phyloP scores from a whole-genome alignment of 2,113 vertebrate genomes.

The Labeo catla region DNA sequence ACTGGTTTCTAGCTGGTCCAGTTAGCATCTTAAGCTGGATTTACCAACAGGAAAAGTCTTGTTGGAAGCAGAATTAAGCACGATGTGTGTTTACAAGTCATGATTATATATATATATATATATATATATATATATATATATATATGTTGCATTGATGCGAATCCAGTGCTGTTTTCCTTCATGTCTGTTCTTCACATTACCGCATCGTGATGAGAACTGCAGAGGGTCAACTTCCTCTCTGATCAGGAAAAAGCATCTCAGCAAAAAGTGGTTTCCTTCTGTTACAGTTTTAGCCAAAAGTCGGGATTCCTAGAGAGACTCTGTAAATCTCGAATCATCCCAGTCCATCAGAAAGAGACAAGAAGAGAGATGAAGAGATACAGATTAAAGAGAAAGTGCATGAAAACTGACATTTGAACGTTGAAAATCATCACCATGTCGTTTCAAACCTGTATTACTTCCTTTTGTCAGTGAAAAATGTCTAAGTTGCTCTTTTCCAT shows the following conservation, averaged over 20 bases:
- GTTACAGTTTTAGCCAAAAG: not conserved
- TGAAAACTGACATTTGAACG: not conserved
- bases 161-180: not conserved
- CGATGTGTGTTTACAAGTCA: not conserved
- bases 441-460: not conserved
- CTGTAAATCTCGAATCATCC: not conserved
- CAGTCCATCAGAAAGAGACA: not conserved
- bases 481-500: not conserved
- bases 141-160: not conserved
- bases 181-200: slow-evolving; percentile 17
- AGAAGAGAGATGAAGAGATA: not conserved
- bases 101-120: not conserved
- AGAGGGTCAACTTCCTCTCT: slow-evolving; percentile 47
- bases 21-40: not conserved
- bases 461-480: not conserved
- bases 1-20: not conserved
- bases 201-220: slow-evolving; percentile 39
- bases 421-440: not conserved
- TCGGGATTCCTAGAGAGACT: not conserved
- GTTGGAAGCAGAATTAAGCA: not conserved
- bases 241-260: slow-evolving; percentile 4
- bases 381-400: not conserved
- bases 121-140: not conserved
- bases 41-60: not conserved
- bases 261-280: not conserved